Conservation (phyloP, 2,797 vertebrate genomes). For the Podargus strigoides region DNA sequence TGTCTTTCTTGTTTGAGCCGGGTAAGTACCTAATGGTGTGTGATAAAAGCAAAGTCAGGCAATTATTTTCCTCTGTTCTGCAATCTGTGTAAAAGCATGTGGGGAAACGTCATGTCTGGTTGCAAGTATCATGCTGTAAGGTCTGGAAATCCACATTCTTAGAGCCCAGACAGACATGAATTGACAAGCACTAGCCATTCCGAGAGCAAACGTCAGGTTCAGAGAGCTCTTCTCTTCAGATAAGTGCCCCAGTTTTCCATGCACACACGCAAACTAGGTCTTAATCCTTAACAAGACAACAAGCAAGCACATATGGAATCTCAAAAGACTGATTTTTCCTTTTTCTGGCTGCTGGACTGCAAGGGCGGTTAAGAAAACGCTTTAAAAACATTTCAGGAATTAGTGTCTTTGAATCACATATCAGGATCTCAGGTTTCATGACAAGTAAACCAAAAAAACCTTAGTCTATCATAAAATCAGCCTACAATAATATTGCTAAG, state of each 20-base stretch:
- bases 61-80: slow-evolving; percentile 42
- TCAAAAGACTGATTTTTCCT: not conserved
- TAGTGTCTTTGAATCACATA: not conserved
- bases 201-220: not conserved
- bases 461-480: not conserved
- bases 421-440: not conserved
- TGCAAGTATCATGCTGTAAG: not conserved
- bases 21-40: slow-evolving; percentile 25
- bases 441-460: not conserved
- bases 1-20: not conserved
- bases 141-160: not conserved
- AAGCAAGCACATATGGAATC: not conserved
- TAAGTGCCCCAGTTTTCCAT: not conserved
- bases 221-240: not conserved
- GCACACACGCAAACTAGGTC: not conserved
- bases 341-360: not conserved
- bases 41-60: slow-evolving; percentile 40
- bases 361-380: not conserved
- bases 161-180: slow-evolving; percentile 13
- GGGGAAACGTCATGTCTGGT: slow-evolving; percentile 24
- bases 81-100: not conserved
- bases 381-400: not conserved
- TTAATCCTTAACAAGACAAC: not conserved
- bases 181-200: slow-evolving; percentile 33
- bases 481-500: not conserved